Conservation (phyloP, 2,888 invertebrate genomes). For the Uropetala carovei region DNA sequence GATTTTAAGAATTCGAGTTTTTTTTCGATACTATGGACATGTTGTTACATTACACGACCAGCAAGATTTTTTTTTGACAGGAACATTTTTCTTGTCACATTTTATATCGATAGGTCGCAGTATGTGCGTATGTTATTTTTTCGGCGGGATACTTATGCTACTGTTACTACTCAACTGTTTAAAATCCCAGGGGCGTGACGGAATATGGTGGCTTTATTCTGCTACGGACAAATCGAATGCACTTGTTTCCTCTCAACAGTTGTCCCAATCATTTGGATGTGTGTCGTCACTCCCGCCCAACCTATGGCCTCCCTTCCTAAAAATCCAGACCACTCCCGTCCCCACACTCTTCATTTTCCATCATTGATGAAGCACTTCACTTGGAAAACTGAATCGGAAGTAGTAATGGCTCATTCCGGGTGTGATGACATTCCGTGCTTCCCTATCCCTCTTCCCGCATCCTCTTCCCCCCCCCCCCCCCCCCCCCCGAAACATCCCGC, state of each 20-base stretch:
- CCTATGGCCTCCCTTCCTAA: not conserved
- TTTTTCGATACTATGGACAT: too few relatives aligned
- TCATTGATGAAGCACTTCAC: constrained; percentile 27
- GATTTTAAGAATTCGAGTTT: too few relatives aligned
- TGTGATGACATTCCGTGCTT: not conserved
- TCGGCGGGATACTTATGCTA: not conserved
- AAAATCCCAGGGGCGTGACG: not conserved
- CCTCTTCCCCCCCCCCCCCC: not conserved
- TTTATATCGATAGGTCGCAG: too few relatives aligned
- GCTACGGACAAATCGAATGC: not conserved
- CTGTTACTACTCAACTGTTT: not conserved
- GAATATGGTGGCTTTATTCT: not conserved
- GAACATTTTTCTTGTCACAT: too few relatives aligned
- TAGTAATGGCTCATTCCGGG: constrained; percentile 19
- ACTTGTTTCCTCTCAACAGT: constrained; percentile 32
- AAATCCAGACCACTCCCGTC: not conserved
- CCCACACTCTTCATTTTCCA: constrained; percentile 10
- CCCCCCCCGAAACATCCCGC: not conserved
- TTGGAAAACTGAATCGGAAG: constrained; percentile 32
- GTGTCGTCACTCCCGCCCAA: constrained; percentile 20
- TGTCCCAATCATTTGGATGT: constrained; percentile 1
- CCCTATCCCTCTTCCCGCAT: not conserved
- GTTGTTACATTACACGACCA: too few relatives aligned
- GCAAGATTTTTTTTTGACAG: too few relatives aligned
- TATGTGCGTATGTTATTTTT: too few relatives aligned